A percentile compares a stretch with the other conserved stretches of the same genome.
Evolutionary conservation across 1,140 invertebrate species (phyloP).

Genomic region (Drosophila nasuta): DNA sequence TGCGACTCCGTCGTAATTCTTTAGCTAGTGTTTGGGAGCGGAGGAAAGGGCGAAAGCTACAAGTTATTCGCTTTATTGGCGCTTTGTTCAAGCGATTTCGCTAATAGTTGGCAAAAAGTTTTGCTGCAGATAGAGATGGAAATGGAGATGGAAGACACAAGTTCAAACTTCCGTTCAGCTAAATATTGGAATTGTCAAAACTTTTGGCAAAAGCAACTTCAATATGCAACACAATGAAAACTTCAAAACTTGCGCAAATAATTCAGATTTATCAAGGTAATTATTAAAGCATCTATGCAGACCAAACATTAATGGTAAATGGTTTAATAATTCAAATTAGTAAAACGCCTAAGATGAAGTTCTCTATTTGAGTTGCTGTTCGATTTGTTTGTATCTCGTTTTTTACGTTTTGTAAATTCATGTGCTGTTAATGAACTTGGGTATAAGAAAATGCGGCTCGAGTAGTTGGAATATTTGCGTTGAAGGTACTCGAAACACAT

Average conservation of each 20-base stretch:
- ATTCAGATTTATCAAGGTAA: constrained; percentile 27
- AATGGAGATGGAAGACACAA: constrained; percentile 8
- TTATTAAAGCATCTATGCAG: constrained; percentile 10
- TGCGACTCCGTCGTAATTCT: constrained; percentile 70
- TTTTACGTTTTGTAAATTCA: background rate
- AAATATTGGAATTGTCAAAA: constrained; percentile 49
- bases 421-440: constrained; percentile 6
- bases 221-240: constrained; percentile 31
- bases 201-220: constrained; percentile 16
- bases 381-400: no score
- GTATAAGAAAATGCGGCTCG: background rate
- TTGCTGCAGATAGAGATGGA: constrained; percentile 1
- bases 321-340: background rate
- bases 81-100: constrained; percentile 64
- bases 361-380: no score
- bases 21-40: constrained; percentile 21
- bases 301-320: background rate
- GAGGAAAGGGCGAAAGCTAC: constrained; percentile 36
- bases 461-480: constrained; percentile 50
- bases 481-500: constrained; percentile 35
- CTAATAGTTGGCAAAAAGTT: constrained; percentile 75
- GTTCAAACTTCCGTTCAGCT: constrained; percentile 27
- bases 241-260: constrained; percentile 21
- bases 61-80: constrained; percentile 65
- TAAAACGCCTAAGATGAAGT: background rate